phyloP scores from a whole-genome alignment of 2,797 vertebrate species.

The Sebastolobus altivelis region DNA sequence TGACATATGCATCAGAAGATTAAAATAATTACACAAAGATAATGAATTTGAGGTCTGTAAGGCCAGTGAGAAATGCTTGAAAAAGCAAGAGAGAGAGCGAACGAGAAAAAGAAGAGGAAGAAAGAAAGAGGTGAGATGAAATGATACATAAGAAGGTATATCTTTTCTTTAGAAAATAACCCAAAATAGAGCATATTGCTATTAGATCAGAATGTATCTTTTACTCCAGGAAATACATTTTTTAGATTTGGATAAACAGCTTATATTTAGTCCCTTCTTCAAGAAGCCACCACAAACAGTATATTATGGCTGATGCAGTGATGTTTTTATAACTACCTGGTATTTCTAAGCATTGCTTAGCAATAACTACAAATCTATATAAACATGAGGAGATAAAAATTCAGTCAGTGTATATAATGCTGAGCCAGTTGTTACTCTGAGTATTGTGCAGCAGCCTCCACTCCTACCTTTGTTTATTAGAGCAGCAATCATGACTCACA shows the following conservation, averaged over 20 bases:
- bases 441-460: conserved; percentile 27
- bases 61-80: background rate
- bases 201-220: background rate
- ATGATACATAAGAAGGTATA: background rate
- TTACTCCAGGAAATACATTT: background rate
- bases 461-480: conserved; percentile 41
- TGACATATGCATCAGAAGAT: background rate
- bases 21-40: background rate
- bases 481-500: conserved; percentile 53
- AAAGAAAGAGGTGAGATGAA: background rate
- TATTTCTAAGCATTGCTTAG: background rate
- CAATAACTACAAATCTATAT: background rate
- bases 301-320: background rate
- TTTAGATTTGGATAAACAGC: conserved; percentile 7
- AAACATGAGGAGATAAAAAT: conserved; percentile 21
- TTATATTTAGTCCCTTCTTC: conserved; percentile 5
- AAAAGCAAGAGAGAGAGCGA: background rate
- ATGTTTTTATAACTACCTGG: conserved; percentile 4
- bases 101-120: background rate
- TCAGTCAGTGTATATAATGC: conserved; percentile 5
- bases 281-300: background rate
- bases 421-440: conserved; percentile 15
- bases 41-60: background rate
- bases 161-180: background rate
- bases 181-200: background rate